Conservation (phyloP, 2,888 invertebrate species). For the Chrysomela aeneicollis region DNA sequence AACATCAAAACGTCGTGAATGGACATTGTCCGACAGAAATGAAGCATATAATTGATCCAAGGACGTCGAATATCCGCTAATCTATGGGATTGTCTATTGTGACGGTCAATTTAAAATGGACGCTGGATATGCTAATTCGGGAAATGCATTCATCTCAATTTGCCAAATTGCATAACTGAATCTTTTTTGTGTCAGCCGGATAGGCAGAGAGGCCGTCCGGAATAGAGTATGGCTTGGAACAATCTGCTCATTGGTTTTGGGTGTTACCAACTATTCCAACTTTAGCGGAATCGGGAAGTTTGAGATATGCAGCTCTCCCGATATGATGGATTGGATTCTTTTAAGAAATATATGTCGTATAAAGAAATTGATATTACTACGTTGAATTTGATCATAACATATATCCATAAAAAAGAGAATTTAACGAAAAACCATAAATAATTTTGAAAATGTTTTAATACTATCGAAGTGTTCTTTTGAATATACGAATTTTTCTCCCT, state of each 20-base stretch:
- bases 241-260: too few relatives aligned
- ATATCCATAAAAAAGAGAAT: too few relatives aligned
- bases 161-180: constrained; percentile 19
- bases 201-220: not conserved
- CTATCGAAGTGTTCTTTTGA: too few relatives aligned
- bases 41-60: constrained; percentile 32
- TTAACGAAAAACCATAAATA: too few relatives aligned
- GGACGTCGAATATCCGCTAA: constrained; percentile 28
- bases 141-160: constrained; percentile 32
- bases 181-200: constrained; percentile 10
- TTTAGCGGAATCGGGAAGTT: too few relatives aligned
- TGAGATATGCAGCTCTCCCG: too few relatives aligned
- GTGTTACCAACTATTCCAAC: not conserved
- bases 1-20: not conserved
- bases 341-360: too few relatives aligned
- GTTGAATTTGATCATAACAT: too few relatives aligned
- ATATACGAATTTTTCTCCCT: too few relatives aligned
- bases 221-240: not conserved
- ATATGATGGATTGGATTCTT: too few relatives aligned
- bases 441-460: too few relatives aligned
- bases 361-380: too few relatives aligned
- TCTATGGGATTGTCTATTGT: constrained; percentile 32
- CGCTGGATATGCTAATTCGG: constrained; percentile 33
- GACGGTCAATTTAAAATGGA: constrained; percentile 34
- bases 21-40: constrained; percentile 24